Base-by-base conservation (phyloP, 1,140 invertebrate genomes). In the Aphidius ervi region DNA sequence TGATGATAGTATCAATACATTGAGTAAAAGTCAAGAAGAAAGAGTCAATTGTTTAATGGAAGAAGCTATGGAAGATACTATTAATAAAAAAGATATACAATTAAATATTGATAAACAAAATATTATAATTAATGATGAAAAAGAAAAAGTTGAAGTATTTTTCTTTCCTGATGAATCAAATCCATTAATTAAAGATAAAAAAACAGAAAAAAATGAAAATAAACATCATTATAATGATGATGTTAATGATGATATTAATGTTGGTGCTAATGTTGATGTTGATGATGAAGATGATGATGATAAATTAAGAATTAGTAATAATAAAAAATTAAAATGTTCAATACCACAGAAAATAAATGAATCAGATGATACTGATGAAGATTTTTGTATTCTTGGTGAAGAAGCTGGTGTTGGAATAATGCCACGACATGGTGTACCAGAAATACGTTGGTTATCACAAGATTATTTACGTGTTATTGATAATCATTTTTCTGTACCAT, bases 401-500 rank as follows among this genome's bases (percentile, higher is more conserved):
- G 91, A 94, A 72, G 85, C 88, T 31, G 89, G 88, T 6, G 80
- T 86, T 53, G 88, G 87, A 42, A 86, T 87, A 64, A 79, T 84
- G 74, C 81, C 84, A n/a, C 79, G 83, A 63, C 84, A 83, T 70
- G 87, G 87, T 0, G 79, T 93, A 61, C 91, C 93, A 0, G 83
- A 87, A 63, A 83, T 95, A 10, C 82, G 87, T 39, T 85, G 87
- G 77, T 75, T 93, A 0, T 86, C 83, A 2, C 82, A 86, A 16
- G 87, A 88, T 10, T 88, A 91, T 0, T 79, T 94, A n/a, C 81
- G 83, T 50, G 84, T 97, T 59, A 82, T 91, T 8, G 94, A 97
- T 53, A 92, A 96, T 80, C 89, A 96, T 75, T 96, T 97, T 74
- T 78, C 84, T 4, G 78, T 90, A 52, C 92, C 94, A 2, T 70